Evolutionary conservation across 2,888 invertebrate species (phyloP).

Genomic region (Ormyrus thymus): DNA sequence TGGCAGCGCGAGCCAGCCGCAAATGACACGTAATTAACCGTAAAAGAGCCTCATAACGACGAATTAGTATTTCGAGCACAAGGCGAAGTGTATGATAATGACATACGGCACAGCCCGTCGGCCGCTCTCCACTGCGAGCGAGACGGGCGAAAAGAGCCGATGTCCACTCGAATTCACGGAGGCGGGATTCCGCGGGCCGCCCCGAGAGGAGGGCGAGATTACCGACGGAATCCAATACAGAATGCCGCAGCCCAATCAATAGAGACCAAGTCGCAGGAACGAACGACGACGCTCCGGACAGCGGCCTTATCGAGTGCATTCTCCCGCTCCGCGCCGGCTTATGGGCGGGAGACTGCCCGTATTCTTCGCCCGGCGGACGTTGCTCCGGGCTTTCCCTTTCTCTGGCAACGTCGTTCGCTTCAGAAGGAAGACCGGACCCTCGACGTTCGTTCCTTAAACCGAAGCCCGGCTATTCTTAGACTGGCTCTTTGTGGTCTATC

Average conservation of each 20-base stretch:
- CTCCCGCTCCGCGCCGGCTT: not conserved
- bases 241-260: conserved; percentile 73
- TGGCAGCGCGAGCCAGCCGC: not conserved
- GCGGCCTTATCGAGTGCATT: conserved; percentile 34
- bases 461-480: conserved; percentile 16
- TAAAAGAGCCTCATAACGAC: conserved; percentile 18
- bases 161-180: conserved; percentile 7
- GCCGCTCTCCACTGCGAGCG: not conserved
- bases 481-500: conserved; percentile 9
- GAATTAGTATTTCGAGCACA: not conserved
- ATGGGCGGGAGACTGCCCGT: not conserved
- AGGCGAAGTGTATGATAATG: conserved; percentile 31
- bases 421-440: not conserved
- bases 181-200: not conserved
- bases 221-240: conserved; percentile 67
- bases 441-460: not conserved
- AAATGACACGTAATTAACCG: not conserved
- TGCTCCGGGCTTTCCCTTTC: conserved; percentile 8
- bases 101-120: conserved; percentile 16
- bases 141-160: not conserved
- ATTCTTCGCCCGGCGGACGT: conserved; percentile 32
- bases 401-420: not conserved
- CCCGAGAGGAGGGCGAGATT: conserved; percentile 56
- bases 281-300: conserved; percentile 1
- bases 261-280: conserved; percentile 61